These are phyloP conservation scores for Drosophila putrida DNA, from an alignment of 2,888 invertebrate species.

Conservation along the genomic window DNA sequence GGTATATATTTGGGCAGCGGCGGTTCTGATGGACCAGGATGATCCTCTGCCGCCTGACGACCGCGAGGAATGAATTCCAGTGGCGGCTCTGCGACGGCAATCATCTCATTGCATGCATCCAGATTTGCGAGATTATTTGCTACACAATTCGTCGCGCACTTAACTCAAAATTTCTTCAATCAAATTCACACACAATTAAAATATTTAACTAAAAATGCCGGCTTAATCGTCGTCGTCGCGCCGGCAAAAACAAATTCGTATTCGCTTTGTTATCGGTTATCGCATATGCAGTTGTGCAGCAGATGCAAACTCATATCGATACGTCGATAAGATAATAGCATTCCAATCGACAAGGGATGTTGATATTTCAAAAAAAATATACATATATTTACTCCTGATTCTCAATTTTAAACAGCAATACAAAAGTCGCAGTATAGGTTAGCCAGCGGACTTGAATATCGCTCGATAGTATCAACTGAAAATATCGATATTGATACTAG, in stretches of 20 bases:
- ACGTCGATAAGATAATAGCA: too few species aligned
- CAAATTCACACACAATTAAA: slow-evolving; percentile 3
- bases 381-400: too few species aligned
- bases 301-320: too few species aligned
- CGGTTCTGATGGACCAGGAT: slow-evolving; percentile 89
- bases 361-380: too few species aligned
- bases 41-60: slow-evolving; percentile 91
- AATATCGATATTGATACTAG: background rate
- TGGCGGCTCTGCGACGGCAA: slow-evolving; percentile 96
- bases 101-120: slow-evolving; percentile 93
- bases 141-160: slow-evolving; percentile 34
- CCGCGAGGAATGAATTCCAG: slow-evolving; percentile 96
- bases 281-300: slow-evolving; percentile 22
- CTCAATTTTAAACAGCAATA: too few species aligned
- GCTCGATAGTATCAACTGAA: too few species aligned
- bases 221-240: slow-evolving; percentile 36
- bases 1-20: slow-evolving; percentile 85
- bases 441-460: too few species aligned
- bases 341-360: too few species aligned
- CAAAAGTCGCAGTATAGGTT: too few species aligned
- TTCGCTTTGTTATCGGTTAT: slow-evolving; percentile 34
- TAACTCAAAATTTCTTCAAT: slow-evolving; percentile 6
- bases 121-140: slow-evolving; percentile 89
- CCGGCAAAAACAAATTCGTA: slow-evolving; percentile 56
- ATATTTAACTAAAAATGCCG: slow-evolving; percentile 43